These are phyloP conservation scores for Sander vitreus DNA, from an alignment of 2,113 vertebrate genomes.

Conservation along the genomic window DNA sequence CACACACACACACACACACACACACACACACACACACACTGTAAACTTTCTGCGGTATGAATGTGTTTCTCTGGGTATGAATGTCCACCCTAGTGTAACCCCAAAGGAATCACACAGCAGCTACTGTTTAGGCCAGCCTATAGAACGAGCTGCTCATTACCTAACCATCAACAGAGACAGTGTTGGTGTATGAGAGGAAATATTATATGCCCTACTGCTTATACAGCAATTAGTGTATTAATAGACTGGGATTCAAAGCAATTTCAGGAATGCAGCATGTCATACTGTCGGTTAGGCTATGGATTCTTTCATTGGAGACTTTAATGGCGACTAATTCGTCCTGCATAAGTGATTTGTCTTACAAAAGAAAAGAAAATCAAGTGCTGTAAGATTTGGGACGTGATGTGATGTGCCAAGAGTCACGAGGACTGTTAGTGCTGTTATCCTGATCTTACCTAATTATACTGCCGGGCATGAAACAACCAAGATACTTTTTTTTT, in stretches of 20 bases:
- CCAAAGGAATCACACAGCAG: conserved; percentile 37
- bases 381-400: not conserved
- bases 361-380: not conserved
- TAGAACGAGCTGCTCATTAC: conserved; percentile 32
- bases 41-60: conserved; percentile 48
- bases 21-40: conserved; percentile 6
- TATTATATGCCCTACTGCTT: not conserved
- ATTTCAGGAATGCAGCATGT: conserved; percentile 17
- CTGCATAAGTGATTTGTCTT: not conserved
- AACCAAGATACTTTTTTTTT: not conserved
- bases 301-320: conserved; percentile 11
- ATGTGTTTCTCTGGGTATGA: conserved; percentile 38
- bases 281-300: not conserved
- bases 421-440: not conserved
- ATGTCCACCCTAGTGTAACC: conserved; percentile 29
- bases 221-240: not conserved
- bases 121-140: conserved; percentile 29
- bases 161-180: conserved; percentile 36
- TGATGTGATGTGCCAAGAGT: not conserved
- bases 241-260: not conserved
- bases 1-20: conserved; percentile 7
- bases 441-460: not conserved
- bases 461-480: not conserved
- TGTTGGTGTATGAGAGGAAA: conserved; percentile 18
- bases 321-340: not conserved